Evolutionary conservation across 2,888 invertebrate genomes (phyloP).

Genomic region (Leucoma salicis): DNA sequence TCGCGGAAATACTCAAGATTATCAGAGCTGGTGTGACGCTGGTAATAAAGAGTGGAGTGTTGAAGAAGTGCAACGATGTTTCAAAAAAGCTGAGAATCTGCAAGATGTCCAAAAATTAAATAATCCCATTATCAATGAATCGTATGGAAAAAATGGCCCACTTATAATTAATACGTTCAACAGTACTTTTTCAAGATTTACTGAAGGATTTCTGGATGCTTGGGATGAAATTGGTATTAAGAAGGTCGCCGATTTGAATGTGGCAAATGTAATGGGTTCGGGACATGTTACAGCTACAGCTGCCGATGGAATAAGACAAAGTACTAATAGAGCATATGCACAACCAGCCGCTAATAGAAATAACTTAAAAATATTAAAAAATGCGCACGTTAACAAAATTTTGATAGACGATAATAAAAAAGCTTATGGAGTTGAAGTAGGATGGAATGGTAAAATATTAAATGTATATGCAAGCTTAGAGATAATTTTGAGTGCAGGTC

Average conservation of each 20-base stretch:
- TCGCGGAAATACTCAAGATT: slow-evolving; percentile 74
- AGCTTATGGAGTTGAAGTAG: slow-evolving; percentile 23
- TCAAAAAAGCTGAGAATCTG: slow-evolving; percentile 73
- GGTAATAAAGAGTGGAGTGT: slow-evolving; percentile 82
- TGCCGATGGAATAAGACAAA: slow-evolving; percentile 66
- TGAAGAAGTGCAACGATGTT: slow-evolving; percentile 66
- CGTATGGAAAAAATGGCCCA: slow-evolving; percentile 68
- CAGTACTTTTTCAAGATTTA: slow-evolving; percentile 52
- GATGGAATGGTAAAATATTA: slow-evolving; percentile 9
- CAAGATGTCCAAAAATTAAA: slow-evolving; percentile 40
- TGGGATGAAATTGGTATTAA: slow-evolving; percentile 70
- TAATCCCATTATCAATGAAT: slow-evolving; percentile 31
- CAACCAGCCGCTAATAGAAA: slow-evolving; percentile 30
- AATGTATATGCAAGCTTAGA: slow-evolving; percentile 51
- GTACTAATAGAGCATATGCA: slow-evolving; percentile 83
- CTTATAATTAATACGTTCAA: slow-evolving; percentile 66
- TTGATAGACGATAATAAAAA: slow-evolving; percentile 11
- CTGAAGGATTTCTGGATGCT: slow-evolving; percentile 48
- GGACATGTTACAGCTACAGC: slow-evolving; percentile 70
- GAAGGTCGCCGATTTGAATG: slow-evolving; percentile 58
- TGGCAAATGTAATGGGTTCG: slow-evolving; percentile 62
- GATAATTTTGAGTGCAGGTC: slow-evolving; percentile 70
- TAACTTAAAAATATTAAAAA: slow-evolving; percentile 20
- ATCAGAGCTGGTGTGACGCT: slow-evolving; percentile 73
- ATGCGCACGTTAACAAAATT: slow-evolving; percentile 16